Evolutionary conservation across 2,888 invertebrate species (phyloP), one percentile per base, ranked within the genome.

Genomic region (Anticlea derivata): DNA sequence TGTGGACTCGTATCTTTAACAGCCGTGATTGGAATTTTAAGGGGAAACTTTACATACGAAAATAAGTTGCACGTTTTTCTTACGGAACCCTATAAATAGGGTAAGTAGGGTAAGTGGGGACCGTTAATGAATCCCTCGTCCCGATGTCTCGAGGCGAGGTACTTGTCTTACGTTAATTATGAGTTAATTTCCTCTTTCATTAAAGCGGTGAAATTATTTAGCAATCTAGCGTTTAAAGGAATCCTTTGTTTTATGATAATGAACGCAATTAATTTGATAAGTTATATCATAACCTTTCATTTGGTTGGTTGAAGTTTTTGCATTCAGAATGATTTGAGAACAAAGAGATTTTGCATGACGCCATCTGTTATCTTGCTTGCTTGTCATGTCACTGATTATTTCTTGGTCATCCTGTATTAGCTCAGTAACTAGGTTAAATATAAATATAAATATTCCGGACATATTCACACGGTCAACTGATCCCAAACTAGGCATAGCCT

Each of bases 131-230:
- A 45, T 45, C 38, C 29, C 26, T 13, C 26, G 20, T 10, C 11
- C n/a, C 22, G 23, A 46, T 50, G 50, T 30, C 54, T 30, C 34
- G 41, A 8, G 38, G 49, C 53, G 13, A 35, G 34, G 33, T 38
- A 31, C 41, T 35, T 24, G 20, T 24, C 37, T 31, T 27, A 47
- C 43, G 34, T 55, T 55, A 55, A 55, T 55, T 47, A 55, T 46
- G 43, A 47, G 41, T 43, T 55, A 55, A 50, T 55, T 50, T 50
- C 41, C 38, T 43, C 24, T 39, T 44, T 41, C 33, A 29, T 39
- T 47, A 33, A 33, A 7, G 26, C 11, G 17, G 34, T 40, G 27
- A 24, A 46, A 38, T 34, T 27, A 45, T 46, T 53, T 40, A 17
- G 24, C 40, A 29, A 40, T 50, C 45, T 38, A 31, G 26, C 34